Percentiles rank a stretch among this genome's conserved stretches.
Conservation (phyloP, 2,113 vertebrate genomes). For the Octodon degus region DNA sequence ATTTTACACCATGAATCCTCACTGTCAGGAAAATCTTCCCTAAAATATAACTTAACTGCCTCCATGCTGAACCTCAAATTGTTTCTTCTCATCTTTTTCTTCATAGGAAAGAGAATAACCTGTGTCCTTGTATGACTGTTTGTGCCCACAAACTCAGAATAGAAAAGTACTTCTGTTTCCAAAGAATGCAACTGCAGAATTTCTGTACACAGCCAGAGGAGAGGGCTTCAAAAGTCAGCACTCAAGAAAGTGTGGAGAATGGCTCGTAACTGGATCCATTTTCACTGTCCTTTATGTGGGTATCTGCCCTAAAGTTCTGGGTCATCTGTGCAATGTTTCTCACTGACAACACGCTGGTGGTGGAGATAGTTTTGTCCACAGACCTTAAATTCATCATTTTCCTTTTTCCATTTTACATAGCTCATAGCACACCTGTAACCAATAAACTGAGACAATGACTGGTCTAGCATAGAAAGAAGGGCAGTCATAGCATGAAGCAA, state of each 20-base stretch:
- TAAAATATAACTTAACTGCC: conserved; percentile 45
- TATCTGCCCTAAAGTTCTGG: not conserved
- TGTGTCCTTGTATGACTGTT: not conserved
- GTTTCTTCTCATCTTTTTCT: conserved; percentile 51
- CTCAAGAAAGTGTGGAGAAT: not conserved
- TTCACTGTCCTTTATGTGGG: not conserved
- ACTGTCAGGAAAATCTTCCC: conserved; percentile 26
- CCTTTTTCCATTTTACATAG: not conserved
- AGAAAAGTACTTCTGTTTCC: conserved; percentile 43
- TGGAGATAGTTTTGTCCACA: not conserved
- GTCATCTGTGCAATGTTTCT: too few relatives aligned
- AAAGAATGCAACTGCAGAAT: not conserved
- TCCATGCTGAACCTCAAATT: conserved; percentile 23
- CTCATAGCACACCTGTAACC: not conserved
- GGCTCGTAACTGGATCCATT: not conserved
- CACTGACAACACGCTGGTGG: not conserved
- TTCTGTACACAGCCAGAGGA: not conserved
- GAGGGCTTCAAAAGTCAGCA: not conserved
- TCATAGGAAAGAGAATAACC: conserved; percentile 33
- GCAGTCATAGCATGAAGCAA: not conserved
- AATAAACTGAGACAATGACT: not conserved
- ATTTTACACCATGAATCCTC: conserved; percentile 37
- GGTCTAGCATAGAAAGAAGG: not conserved
- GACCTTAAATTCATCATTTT: not conserved
- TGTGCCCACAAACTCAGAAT: conserved; percentile 22